Base-by-base conservation (phyloP, 2,888 invertebrate genomes). In the Ormyrus nitidulus region DNA sequence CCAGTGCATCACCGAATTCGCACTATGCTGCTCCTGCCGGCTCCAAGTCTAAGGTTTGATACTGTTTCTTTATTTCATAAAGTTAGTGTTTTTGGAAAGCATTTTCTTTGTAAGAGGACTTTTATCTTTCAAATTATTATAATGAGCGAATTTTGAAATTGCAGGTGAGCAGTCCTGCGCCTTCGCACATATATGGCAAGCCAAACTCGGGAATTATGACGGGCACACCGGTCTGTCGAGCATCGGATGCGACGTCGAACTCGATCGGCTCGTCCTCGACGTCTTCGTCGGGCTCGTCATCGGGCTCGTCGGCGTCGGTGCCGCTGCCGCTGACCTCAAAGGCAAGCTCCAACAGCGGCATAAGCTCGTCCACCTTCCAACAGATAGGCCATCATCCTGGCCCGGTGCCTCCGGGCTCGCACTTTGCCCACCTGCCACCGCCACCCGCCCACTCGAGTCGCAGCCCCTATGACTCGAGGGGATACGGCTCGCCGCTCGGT, bases 131-230 rank as follows among this genome's bases (percentile, higher is more conserved):
- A 34, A 34, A 34, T 34, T 34, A 34, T 34, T 34, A 3, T 34
- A 34, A 34, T 34, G 34, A 3, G 34, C 3, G 34, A 34, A 34
- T 34, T 34, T 34, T 34, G 34, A 34, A 59, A 13, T 10, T 49
- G 34, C 59, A 82, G 82, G 95, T 95, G 65, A 95, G 95, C 86
- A 95, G 95, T 87, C 95, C 95, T 0, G 95, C 95, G 77, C 95
- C 95, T 65, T 94, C 94, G 72, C 95, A 95, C 87, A 94, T 95
- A 81, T 95, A 95, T 88, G 95, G 95, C 68, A 95, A 95, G 83
- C 89, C 88, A 82, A 91, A 91, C 56, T 92, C 93, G 59, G 93
- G 93, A 13, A 81, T 81, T 54, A 92, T 92, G 82, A 91, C 93
- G 59, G 93, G 93, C 6, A 92, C 92, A 54, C 93, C 93, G 34